Evolutionary conservation across 2,113 vertebrate species (phyloP).

Genomic region (Rhipidura dahli): DNA sequence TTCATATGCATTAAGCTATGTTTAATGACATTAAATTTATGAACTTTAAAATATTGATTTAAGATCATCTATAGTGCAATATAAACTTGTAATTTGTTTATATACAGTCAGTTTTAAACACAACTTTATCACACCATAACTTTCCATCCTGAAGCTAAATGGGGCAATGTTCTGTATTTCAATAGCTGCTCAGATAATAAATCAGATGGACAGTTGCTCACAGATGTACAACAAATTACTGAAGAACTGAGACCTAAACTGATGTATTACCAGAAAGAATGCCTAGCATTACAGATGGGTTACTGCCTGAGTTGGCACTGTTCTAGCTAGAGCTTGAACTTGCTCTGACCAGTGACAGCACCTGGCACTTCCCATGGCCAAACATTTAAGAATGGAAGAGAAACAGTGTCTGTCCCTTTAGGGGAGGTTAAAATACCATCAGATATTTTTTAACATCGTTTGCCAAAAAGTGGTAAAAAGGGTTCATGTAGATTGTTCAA

Average conservation of each 20-base stretch:
- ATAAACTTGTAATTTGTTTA: conserved; percentile 29
- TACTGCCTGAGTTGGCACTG: neutral
- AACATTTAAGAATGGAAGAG: conserved; percentile 9
- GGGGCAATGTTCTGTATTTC: neutral
- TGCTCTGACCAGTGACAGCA: neutral
- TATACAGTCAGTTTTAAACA: conserved; percentile 11
- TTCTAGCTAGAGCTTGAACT: neutral
- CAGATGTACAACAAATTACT: conserved; percentile 51
- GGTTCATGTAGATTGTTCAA: neutral
- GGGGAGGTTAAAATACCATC: neutral
- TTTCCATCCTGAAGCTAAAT: conserved; percentile 18
- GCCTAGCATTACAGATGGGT: neutral
- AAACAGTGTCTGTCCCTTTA: neutral
- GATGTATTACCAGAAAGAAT: conserved; percentile 5
- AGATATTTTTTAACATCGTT: neutral
- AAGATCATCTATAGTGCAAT: neutral
- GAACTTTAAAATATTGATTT: conserved; percentile 27
- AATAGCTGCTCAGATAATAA: neutral
- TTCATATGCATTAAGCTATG: neutral
- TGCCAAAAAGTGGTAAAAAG: neutral
- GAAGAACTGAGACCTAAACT: neutral
- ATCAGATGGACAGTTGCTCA: conserved; percentile 46
- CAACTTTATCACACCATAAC: conserved; percentile 8
- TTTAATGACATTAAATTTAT: conserved; percentile 14
- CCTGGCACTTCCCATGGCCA: neutral